Conservation (phyloP, 1,140 invertebrate species). For the Vanessa atalanta region DNA sequence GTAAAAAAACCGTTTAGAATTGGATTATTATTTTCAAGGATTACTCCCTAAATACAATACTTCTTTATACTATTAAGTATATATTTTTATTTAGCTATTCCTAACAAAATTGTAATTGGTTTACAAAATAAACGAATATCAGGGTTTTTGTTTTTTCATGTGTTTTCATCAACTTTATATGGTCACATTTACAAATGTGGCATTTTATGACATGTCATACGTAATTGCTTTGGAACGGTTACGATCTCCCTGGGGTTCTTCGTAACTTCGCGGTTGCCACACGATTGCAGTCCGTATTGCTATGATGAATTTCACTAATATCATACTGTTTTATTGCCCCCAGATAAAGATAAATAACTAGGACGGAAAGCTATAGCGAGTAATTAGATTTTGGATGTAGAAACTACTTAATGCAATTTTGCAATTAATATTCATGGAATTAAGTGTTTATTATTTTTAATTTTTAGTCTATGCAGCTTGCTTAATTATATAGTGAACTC, state of each 20-base stretch:
- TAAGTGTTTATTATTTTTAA: slow-evolving; percentile 6
- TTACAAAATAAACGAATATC: not conserved
- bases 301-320: slow-evolving; percentile 49
- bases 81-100: too few species aligned
- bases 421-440: slow-evolving; percentile 25
- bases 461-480: not conserved
- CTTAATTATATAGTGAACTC: not conserved
- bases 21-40: too few species aligned
- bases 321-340: slow-evolving; percentile 50
- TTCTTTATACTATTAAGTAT: too few species aligned
- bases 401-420: slow-evolving; percentile 29
- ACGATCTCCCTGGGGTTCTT: slow-evolving; percentile 52
- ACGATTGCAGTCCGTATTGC: slow-evolving; percentile 41
- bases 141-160: slow-evolving; percentile 27
- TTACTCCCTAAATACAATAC: not conserved
- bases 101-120: not conserved
- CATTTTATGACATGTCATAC: slow-evolving; percentile 70
- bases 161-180: slow-evolving; percentile 38
- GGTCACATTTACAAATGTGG: slow-evolving; percentile 48
- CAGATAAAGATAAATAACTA: slow-evolving; percentile 43
- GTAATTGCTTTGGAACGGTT: slow-evolving; percentile 66
- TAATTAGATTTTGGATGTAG: slow-evolving; percentile 39
- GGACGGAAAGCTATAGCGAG: slow-evolving; percentile 21
- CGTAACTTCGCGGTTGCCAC: slow-evolving; percentile 33
- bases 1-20: too few species aligned